phyloP scores from a whole-genome alignment of 2,113 vertebrate genomes.

The Platysternon megacephalum region DNA sequence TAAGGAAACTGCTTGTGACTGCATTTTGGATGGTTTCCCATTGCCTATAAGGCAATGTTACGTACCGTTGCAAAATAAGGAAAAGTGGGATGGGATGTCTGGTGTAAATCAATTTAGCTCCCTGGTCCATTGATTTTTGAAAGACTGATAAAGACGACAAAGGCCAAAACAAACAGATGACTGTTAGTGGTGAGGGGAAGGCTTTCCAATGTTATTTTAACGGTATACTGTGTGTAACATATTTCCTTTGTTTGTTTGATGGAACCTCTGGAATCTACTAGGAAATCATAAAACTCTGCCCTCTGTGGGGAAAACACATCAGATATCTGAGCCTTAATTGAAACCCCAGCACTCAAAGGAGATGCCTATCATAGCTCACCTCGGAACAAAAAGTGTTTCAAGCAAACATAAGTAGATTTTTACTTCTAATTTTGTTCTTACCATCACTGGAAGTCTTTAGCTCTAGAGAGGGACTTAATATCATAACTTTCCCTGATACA shows the following conservation, averaged over 20 bases:
- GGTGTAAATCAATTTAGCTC: neutral
- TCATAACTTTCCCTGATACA: neutral
- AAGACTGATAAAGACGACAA: neutral
- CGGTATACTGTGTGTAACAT: neutral
- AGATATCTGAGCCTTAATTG: neutral
- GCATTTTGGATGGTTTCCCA: neutral
- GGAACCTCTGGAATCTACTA: neutral
- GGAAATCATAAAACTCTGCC: neutral
- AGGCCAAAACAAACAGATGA: neutral
- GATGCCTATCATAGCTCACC: neutral
- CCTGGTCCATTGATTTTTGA: neutral
- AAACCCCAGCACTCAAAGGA: neutral
- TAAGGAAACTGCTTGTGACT: neutral
- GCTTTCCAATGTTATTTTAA: neutral
- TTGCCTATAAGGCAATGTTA: neutral
- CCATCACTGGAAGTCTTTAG: neutral
- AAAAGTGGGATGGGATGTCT: neutral
- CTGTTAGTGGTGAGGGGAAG: neutral
- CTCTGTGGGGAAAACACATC: neutral
- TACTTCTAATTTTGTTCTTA: neutral
- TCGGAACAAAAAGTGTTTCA: neutral
- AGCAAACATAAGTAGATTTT: neutral
- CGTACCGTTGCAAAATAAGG: neutral
- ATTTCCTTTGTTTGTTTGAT: neutral
- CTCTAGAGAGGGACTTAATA: neutral